Base-by-base conservation (phyloP, 2,797 vertebrate genomes). In the Cephalopachus bancanus region DNA sequence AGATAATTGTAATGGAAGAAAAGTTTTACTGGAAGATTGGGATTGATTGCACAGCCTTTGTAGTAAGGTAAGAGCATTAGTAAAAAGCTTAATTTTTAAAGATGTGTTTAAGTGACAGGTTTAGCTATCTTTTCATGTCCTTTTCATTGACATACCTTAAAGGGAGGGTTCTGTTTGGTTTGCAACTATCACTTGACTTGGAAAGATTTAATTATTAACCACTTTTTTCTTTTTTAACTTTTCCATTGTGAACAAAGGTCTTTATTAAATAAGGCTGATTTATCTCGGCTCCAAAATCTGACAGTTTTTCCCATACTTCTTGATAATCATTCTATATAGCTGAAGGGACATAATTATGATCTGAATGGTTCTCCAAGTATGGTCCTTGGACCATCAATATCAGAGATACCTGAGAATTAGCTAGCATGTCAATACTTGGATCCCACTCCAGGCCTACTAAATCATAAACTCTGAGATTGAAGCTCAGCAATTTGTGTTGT, bases 281-380 rank as follows among this genome's bases (percentile, higher is more conserved):
- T 37, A 89, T 33, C 60, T 95, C 30, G 83, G 59, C 76, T 87
- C 51, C 22, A 64, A 87, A 86, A n/a, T 57, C 57, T 60, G 53
- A 71, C 59, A 71, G 71, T 71, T 95, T 96, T 75, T 92, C 88
- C 93, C 30, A 5, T 71, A 55, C 19, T 89, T 89, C 57, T 57
- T 81, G 33, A 37, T 95, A 95, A 90, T 74, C 87, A 75, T 92
- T 90, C 81, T 71, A 90, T 95, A 88, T 64, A 90, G 72, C 71
- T 88, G 59, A 5, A 65, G 49, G 60, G 88, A 67, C 10, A 69
- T 80, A 92, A 91, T 80, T 83, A 79, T 49, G 62, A 87, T 30
- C 22, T 14, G 30, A 53, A 17, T 59, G 12, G 16, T 69, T 89
- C 59, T 74, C 57, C n/a, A 53, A 12, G 37, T 55, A 19, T 60